Conservation (phyloP, 1,140 invertebrate genomes). For the Latrodectus geometricus region DNA sequence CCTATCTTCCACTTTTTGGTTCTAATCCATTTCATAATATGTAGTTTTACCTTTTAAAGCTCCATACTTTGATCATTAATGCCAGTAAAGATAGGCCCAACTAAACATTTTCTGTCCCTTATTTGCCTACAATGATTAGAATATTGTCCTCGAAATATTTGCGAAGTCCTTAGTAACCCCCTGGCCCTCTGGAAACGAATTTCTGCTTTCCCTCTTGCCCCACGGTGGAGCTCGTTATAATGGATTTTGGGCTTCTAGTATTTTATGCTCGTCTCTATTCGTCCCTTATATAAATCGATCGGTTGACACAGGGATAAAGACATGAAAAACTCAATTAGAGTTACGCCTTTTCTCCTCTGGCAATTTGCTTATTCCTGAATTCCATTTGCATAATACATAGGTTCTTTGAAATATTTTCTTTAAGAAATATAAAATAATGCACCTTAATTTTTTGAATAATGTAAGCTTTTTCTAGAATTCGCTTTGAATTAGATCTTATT, state of each 20-base stretch:
- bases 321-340: constrained; percentile 57
- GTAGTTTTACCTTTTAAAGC: constrained; percentile 35
- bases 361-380: constrained; percentile 52
- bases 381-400: constrained; percentile 54
- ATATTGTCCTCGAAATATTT: constrained; percentile 54
- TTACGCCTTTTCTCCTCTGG: constrained; percentile 36
- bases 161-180: constrained; percentile 32
- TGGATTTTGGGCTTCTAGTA: constrained; percentile 33
- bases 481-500: too few species aligned
- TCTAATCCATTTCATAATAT: constrained; percentile 48
- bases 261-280: constrained; percentile 7
- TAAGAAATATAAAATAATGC: constrained; percentile 17
- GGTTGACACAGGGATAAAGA: constrained; percentile 54
- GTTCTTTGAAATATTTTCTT: constrained; percentile 3
- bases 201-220: not conserved
- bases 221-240: constrained; percentile 30
- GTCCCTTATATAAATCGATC: constrained; percentile 45
- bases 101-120: constrained; percentile 44
- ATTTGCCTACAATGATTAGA: constrained; percentile 60
- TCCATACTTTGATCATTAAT: constrained; percentile 48
- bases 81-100: constrained; percentile 23
- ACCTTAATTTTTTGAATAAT: too few species aligned
- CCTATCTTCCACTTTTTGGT: constrained; percentile 44
- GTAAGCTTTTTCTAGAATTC: too few species aligned
- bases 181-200: constrained; percentile 32